Evolutionary conservation across 2,113 vertebrate genomes (phyloP).

Genomic region (Saccopteryx leptura): DNA sequence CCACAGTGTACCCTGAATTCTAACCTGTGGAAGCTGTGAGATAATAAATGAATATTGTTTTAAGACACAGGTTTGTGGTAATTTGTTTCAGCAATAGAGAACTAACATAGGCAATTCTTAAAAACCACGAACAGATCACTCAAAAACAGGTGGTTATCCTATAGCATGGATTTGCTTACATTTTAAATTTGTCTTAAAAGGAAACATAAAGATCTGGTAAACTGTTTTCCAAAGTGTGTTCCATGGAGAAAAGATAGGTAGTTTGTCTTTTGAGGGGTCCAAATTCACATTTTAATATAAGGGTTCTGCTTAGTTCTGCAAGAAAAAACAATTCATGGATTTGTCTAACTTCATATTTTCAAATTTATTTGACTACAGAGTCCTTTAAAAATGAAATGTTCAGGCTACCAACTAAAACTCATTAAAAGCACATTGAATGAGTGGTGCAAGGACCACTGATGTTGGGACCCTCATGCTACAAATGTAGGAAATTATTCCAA

Average conservation of each 20-base stretch:
- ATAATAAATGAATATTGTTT: background rate
- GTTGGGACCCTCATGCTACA: background rate
- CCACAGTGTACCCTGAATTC: background rate
- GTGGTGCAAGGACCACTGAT: background rate
- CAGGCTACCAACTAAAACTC: background rate
- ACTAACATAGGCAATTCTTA: background rate
- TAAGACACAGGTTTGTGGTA: background rate
- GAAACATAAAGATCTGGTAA: background rate
- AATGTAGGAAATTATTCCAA: background rate
- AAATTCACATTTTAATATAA: background rate
- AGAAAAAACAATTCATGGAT: background rate
- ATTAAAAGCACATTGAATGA: background rate
- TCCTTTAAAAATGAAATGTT: conserved; percentile 10
- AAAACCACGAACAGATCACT: background rate
- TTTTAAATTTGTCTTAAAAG: background rate
- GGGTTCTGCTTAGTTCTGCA: background rate
- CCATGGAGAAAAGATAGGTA: background rate
- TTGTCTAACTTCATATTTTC: background rate
- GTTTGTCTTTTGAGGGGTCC: background rate
- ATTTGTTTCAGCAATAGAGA: background rate
- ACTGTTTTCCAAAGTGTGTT: background rate
- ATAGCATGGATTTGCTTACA: background rate
- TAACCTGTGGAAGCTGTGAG: background rate
- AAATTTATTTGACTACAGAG: background rate
- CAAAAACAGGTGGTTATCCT: background rate